Percentiles rank a stretch among this genome's conserved stretches.
phyloP scores from a whole-genome alignment of 2,113 vertebrate genomes.

The Forbesichthys papilliferus region DNA sequence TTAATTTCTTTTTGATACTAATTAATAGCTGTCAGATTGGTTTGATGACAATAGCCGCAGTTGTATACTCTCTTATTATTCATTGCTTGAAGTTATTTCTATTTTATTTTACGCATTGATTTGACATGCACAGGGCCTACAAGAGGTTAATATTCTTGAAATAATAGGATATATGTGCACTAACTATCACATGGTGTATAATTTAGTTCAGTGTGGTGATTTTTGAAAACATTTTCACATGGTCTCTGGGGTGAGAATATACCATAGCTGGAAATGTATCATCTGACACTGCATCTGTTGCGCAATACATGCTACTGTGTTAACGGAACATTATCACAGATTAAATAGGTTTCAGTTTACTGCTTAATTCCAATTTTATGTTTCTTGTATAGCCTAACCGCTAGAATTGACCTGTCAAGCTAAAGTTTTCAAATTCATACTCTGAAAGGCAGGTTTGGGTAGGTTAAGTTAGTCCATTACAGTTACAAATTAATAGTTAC shows the following conservation, averaged over 20 bases:
- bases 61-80: no score
- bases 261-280: background rate
- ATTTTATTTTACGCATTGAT: background rate
- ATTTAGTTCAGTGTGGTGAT: background rate
- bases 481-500: no score
- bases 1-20: no score
- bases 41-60: no score
- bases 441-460: no score
- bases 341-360: background rate
- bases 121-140: background rate
- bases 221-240: constrained; percentile 6
- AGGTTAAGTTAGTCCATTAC: no score
- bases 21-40: no score
- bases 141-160: background rate
- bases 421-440: no score
- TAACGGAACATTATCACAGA: background rate
- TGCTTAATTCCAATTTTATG: background rate
- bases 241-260: background rate
- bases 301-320: background rate
- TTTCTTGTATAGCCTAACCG: no score
- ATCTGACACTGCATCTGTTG: background rate
- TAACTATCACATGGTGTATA: background rate
- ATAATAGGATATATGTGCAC: background rate
- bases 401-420: no score
- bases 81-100: background rate